phyloP scores from a whole-genome alignment of 2,888 invertebrate species.

The Drosophila melanosoma region DNA sequence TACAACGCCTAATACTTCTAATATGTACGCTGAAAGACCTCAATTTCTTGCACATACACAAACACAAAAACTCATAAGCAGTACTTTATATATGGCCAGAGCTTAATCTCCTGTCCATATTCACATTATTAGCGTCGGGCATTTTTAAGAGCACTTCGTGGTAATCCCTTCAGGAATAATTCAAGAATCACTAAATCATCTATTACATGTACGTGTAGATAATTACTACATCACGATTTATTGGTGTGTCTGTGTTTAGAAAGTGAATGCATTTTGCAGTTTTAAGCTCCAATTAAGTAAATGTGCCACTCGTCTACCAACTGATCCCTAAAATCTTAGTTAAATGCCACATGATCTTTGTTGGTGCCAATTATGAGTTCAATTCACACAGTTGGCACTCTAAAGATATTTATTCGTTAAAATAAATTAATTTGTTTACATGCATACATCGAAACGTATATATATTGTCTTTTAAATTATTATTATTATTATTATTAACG shows the following conservation, averaged over 20 bases:
- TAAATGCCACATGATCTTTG: constrained; percentile 15
- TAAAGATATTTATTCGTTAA: not conserved
- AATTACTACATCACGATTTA: constrained; percentile 35
- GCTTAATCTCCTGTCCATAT: not conserved
- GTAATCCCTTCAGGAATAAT: constrained; percentile 12
- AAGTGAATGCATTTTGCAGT: constrained; percentile 54
- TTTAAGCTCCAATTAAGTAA: constrained; percentile 74
- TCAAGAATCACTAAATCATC: constrained; percentile 5
- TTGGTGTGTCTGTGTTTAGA: constrained; percentile 10
- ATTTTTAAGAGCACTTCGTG: constrained; percentile 18
- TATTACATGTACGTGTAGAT: constrained; percentile 2
- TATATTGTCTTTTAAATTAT: not conserved
- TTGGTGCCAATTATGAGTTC: constrained; percentile 23
- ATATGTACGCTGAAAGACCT: constrained; percentile 57
- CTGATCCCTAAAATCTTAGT: constrained; percentile 12
- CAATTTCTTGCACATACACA: constrained; percentile 32
- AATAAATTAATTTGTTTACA: constrained; percentile 6
- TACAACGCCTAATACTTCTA: constrained; percentile 50
- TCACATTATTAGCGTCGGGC: not conserved
- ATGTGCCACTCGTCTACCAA: constrained; percentile 30
- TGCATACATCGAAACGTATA: not conserved
- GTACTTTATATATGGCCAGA: not conserved
- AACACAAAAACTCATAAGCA: not conserved
- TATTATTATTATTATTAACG: not conserved
- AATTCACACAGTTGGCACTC: not conserved